phyloP scores from a whole-genome alignment of 2,888 invertebrate genomes.

The Eumacrocentrus americanus region DNA sequence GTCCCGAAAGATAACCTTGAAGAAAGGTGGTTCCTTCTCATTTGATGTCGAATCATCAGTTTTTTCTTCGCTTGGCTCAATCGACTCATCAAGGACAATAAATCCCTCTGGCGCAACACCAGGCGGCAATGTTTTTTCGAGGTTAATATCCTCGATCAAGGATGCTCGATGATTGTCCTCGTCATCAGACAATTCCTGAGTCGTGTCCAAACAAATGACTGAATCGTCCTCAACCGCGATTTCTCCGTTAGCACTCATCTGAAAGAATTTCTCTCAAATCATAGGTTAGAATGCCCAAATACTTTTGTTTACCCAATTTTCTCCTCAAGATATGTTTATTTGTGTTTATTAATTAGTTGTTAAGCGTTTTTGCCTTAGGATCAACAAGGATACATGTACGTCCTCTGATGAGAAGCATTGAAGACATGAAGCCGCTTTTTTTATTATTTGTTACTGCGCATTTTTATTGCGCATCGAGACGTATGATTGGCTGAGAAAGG shows the following conservation, averaged over 20 bases:
- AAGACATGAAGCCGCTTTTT: too few species aligned
- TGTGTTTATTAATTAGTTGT: too few species aligned
- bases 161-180: conserved; percentile 24
- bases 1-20: conserved; percentile 55
- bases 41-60: conserved; percentile 14
- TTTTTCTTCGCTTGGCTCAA: conserved; percentile 7
- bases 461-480: too few species aligned
- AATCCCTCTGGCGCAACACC: conserved; percentile 43
- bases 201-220: conserved; percentile 41
- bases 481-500: too few species aligned
- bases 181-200: conserved; percentile 37
- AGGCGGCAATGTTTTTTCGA: conserved; percentile 40
- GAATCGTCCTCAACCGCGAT: not conserved
- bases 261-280: not conserved
- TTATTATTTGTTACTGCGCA: too few species aligned
- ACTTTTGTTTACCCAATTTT: too few species aligned
- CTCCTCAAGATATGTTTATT: too few species aligned
- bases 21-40: conserved; percentile 40
- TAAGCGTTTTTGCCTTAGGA: too few species aligned
- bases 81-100: conserved; percentile 40
- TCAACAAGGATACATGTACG: too few species aligned
- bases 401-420: too few species aligned
- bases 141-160: conserved; percentile 27
- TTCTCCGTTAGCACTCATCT: conserved; percentile 1
- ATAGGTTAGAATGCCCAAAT: too few species aligned